Evolutionary conservation across 2,113 vertebrate species (phyloP).

Genomic region (Albula goreensis): DNA sequence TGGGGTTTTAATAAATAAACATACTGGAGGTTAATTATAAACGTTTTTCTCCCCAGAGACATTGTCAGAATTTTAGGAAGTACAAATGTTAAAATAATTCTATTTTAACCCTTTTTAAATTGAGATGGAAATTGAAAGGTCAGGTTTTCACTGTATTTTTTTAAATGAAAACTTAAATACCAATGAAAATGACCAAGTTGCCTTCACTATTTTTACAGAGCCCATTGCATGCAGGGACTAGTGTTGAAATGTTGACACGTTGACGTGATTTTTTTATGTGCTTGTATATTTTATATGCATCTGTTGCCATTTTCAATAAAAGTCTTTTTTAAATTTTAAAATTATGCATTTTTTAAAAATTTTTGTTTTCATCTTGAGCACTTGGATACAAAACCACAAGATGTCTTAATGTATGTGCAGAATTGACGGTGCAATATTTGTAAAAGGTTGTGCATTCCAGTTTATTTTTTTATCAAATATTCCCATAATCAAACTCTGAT

Average conservation of each 20-base stretch:
- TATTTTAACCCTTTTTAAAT: neutral
- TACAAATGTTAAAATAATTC: too few relatives aligned
- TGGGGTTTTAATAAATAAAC: too few relatives aligned
- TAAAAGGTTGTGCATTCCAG: slow-evolving; percentile 78
- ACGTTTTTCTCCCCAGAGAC: too few relatives aligned
- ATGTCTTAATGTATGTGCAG: neutral
- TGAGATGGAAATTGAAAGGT: neutral
- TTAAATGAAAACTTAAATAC: neutral
- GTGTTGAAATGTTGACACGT: neutral
- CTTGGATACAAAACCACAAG: neutral
- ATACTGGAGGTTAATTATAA: too few relatives aligned
- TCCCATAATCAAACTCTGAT: slow-evolving; percentile 78
- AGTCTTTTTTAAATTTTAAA: neutral
- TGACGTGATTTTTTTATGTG: neutral
- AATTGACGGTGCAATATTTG: slow-evolving; percentile 35
- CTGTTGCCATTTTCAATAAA: neutral
- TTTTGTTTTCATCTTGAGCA: neutral
- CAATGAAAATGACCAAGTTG: neutral
- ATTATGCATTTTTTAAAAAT: neutral
- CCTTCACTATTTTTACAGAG: neutral
- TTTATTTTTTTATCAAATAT: slow-evolving; percentile 80
- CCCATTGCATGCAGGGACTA: slow-evolving; percentile 14
- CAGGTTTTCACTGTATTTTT: neutral
- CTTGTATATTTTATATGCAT: neutral
- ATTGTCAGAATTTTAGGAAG: too few relatives aligned